Percentiles rank a stretch among this genome's conserved stretches.
Conservation (phyloP, 2,113 vertebrate species). For the Eolophus roseicapilla region DNA sequence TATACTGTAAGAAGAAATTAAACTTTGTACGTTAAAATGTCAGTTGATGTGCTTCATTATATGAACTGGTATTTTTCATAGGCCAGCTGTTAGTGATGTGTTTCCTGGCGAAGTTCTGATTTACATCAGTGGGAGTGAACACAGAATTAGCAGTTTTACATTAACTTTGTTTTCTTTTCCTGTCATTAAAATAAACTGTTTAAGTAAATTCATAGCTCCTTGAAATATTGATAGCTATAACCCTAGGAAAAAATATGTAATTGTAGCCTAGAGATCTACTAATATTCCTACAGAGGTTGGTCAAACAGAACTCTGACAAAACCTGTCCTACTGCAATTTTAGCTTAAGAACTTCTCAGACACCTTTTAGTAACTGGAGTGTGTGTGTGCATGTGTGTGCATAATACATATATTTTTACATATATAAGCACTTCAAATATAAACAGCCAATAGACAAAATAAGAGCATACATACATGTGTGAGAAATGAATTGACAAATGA, state of each 20-base stretch:
- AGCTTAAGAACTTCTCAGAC: not conserved
- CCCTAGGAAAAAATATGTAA: not conserved
- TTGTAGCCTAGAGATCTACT: not conserved
- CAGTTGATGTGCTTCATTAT: conserved; percentile 16
- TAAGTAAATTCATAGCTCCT: not conserved
- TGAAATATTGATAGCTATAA: not conserved
- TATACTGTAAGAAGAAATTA: conserved; percentile 42
- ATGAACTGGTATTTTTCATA: not conserved
- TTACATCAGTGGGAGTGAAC: not conserved
- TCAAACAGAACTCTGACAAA: not conserved
- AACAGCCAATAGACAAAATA: not conserved
- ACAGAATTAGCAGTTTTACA: not conserved
- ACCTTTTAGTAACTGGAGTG: not conserved
- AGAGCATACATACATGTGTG: not conserved
- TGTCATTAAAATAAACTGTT: not conserved
- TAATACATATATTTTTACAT: not conserved
- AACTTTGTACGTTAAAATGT: not conserved
- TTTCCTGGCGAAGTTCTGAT: not conserved
- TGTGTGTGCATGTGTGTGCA: not conserved
- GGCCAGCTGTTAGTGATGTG: not conserved
- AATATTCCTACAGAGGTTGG: not conserved
- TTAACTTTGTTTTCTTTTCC: not conserved
- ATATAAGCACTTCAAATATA: not conserved
- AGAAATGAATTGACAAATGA: not conserved
- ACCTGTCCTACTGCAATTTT: not conserved